Evolutionary conservation across 2,797 vertebrate genomes (phyloP).

Genomic region (Arrhamphus sclerolepis): DNA sequence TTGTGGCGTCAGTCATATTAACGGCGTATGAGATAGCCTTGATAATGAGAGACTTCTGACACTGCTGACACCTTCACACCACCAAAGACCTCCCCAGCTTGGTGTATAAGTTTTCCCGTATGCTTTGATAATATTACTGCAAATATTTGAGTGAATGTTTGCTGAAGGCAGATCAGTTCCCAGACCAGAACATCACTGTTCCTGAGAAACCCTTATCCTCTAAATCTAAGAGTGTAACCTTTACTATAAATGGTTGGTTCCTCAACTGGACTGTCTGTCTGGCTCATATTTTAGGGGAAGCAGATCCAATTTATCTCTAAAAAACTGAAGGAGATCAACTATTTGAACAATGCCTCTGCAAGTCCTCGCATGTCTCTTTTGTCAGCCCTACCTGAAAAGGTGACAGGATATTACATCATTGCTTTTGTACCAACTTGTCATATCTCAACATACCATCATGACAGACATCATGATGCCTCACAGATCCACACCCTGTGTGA

Average conservation of each 20-base stretch:
- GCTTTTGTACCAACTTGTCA: constrained; percentile 18
- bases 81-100: not conserved
- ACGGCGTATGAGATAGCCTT: too few species aligned
- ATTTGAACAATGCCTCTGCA: not conserved
- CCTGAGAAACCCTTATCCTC: constrained; percentile 20
- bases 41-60: not conserved
- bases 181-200: too few species aligned
- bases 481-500: constrained; percentile 41
- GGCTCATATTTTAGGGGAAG: constrained; percentile 5
- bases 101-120: constrained; percentile 12
- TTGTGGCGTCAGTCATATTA: not conserved
- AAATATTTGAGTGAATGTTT: constrained; percentile 27
- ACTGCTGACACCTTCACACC: not conserved
- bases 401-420: constrained; percentile 32
- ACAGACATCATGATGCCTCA: constrained; percentile 5
- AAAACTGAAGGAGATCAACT: not conserved
- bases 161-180: constrained; percentile 46
- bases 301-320: too few species aligned
- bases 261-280: constrained; percentile 6
- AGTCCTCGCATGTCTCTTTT: not conserved
- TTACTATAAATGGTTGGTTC: constrained; percentile 48
- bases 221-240: constrained; percentile 16
- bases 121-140: constrained; percentile 25
- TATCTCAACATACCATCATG: constrained; percentile 6
- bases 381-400: not conserved